Conservation (phyloP, 2,797 vertebrate species). For the Sebastes glaucus region DNA sequence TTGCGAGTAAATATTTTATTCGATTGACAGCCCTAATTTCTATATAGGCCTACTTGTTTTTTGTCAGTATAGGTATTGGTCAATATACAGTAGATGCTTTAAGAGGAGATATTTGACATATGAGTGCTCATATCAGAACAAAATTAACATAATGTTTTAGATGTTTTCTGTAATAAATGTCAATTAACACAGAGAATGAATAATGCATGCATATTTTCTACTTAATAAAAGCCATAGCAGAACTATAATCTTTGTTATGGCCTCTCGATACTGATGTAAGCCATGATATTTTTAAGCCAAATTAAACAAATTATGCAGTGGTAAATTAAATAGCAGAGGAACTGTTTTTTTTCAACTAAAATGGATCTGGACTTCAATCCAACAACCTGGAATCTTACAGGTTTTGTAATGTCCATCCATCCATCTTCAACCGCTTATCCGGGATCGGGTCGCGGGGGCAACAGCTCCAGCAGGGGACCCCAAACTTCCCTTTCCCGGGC, state of each 20-base stretch:
- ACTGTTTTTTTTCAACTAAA: neutral
- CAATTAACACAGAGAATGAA: neutral
- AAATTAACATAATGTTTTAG: neutral
- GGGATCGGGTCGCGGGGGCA: no score
- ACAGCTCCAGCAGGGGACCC: no score
- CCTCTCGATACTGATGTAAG: neutral
- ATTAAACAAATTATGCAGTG: neutral
- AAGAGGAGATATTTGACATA: neutral
- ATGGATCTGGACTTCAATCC: neutral
- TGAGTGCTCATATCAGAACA: neutral
- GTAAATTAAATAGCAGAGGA: neutral
- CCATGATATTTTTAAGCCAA: neutral
- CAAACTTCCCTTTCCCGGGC: no score
- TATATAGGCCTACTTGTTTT: neutral
- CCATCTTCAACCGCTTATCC: no score
- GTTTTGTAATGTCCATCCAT: neutral
- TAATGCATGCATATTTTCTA: neutral
- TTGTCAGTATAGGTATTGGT: neutral
- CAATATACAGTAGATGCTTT: neutral
- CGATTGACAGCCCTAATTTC: no score
- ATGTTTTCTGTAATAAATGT: neutral
- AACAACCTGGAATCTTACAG: neutral
- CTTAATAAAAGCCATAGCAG: neutral
- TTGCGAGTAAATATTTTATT: no score
- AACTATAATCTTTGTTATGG: neutral